Evolutionary conservation across 2,797 vertebrate species (phyloP).

Genomic region (Adrianichthys oophorus): DNA sequence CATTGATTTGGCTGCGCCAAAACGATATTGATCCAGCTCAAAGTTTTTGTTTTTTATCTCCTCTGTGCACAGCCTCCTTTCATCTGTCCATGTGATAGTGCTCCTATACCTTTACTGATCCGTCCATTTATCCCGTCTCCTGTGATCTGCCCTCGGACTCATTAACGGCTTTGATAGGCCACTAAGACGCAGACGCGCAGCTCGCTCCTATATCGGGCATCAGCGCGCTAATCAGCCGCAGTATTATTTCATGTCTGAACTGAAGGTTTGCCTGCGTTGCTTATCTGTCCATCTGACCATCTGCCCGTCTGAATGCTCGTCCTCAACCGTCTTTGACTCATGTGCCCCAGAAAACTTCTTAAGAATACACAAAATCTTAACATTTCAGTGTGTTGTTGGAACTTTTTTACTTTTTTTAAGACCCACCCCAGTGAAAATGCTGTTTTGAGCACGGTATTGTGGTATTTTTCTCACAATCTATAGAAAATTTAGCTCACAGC

Average conservation of each 20-base stretch:
- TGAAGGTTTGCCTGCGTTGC: constrained; percentile 27
- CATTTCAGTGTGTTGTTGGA: no score
- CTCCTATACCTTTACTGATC: constrained; percentile 40
- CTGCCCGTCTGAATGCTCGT: constrained; percentile 31
- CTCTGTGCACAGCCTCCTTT: constrained; percentile 20
- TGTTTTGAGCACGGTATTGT: no score
- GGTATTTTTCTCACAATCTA: no score
- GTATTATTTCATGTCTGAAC: constrained; percentile 21
- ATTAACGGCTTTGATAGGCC: constrained; percentile 40
- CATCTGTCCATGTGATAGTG: constrained; percentile 40
- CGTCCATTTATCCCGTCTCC: constrained; percentile 42
- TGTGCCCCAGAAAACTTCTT: no score
- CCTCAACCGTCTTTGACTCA: constrained; percentile 8
- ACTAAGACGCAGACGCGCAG: constrained; percentile 9
- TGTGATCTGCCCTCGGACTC: constrained; percentile 55
- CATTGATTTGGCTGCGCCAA: no score
- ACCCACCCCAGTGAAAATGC: no score
- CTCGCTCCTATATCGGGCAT: constrained; percentile 17
- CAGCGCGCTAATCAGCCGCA: constrained; percentile 36
- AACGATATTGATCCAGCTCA: constrained; percentile 44
- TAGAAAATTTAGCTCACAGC: no score
- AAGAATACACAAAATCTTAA: no score
- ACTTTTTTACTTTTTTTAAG: no score
- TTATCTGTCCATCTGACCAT: constrained; percentile 43
- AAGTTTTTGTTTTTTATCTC: constrained; percentile 34